phyloP scores from a whole-genome alignment of 2,113 vertebrate species.

The Sterrhoptilus dennistouni region DNA sequence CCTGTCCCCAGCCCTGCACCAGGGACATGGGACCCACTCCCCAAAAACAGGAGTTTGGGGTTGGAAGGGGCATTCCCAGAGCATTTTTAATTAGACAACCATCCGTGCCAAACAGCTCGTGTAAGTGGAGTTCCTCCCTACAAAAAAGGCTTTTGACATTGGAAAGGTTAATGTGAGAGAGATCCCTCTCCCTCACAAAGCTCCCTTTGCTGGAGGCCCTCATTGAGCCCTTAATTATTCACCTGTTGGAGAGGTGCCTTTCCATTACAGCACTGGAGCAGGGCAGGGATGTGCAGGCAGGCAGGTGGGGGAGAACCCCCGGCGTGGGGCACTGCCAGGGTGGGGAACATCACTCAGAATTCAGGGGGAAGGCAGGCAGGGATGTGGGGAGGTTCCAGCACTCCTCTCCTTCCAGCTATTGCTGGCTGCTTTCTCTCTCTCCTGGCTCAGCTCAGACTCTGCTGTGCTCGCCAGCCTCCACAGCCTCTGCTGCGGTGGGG shows the following conservation, averaged over 20 bases:
- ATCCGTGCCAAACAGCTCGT: neutral
- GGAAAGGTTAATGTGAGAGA: constrained; percentile 58
- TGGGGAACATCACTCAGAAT: neutral
- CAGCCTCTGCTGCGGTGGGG: neutral
- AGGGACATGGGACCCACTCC: neutral
- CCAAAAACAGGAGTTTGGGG: neutral
- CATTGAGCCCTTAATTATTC: constrained; percentile 56
- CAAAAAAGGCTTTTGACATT: constrained; percentile 59
- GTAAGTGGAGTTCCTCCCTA: neutral
- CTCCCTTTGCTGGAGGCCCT: constrained; percentile 32
- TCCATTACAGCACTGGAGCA: neutral
- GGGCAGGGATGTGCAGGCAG: neutral
- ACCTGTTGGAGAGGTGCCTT: constrained; percentile 62
- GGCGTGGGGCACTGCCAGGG: accelerated
- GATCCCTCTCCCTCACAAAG: constrained; percentile 43
- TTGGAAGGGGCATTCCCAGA: neutral
- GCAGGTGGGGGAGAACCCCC: neutral
- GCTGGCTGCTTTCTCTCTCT: neutral
- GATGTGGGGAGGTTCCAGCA: neutral
- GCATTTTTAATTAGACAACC: neutral
- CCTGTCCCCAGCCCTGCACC: neutral
- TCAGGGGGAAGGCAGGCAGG: neutral
- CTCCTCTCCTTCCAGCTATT: neutral
- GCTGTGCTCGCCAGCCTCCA: neutral
- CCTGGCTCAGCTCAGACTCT: neutral